Evolutionary conservation across 2,797 vertebrate species (phyloP).

Genomic region (Ciconia nigra): DNA sequence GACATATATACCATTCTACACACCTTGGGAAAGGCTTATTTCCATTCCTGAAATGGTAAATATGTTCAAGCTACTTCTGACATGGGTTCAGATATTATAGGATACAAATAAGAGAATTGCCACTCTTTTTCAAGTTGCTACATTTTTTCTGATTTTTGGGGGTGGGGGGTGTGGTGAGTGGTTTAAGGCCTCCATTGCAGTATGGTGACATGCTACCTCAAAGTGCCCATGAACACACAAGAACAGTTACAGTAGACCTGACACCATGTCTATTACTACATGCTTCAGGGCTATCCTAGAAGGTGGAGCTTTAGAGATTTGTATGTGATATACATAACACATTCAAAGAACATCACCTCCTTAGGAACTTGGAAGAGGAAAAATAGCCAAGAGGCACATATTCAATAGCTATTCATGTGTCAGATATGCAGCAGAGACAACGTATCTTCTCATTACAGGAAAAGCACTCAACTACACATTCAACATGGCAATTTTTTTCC

Average conservation of each 20-base stretch:
- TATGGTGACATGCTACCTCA: neutral
- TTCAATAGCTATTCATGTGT: neutral
- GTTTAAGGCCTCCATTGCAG: neutral
- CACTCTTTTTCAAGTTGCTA: neutral
- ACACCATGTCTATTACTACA: neutral
- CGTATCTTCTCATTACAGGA: neutral
- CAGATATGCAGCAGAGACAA: neutral
- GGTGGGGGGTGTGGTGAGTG: accelerated
- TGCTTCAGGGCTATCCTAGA: neutral
- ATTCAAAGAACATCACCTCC: neutral
- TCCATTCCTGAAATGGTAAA: neutral
- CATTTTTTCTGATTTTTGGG: neutral
- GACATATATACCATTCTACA: too few relatives aligned
- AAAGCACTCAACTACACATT: neutral
- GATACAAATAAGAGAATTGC: neutral
- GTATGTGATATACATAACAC: neutral
- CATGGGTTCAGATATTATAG: neutral
- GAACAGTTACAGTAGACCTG: neutral
- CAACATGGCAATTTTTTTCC: neutral
- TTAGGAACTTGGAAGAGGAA: neutral
- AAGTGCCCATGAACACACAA: neutral
- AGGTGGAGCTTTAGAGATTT: neutral
- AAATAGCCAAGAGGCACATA: neutral
- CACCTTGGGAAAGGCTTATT: neutral
- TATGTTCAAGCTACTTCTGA: neutral